Evolutionary conservation across 2,888 invertebrate genomes (phyloP).

Genomic region (Acheta domesticus): DNA sequence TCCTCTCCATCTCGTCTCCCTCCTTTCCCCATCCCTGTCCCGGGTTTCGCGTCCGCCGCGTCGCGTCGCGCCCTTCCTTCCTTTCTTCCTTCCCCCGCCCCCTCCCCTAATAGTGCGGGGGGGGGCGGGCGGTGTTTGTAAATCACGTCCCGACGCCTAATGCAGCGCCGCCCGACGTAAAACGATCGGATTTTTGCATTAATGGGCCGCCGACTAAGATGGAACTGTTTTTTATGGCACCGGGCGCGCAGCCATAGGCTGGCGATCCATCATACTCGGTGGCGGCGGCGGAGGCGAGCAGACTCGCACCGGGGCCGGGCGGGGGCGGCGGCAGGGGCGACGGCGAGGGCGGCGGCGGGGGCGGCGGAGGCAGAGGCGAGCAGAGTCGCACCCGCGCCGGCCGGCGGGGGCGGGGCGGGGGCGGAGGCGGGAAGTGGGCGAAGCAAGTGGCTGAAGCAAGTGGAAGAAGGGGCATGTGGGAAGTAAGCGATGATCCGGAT

Average conservation of each 20-base stretch:
- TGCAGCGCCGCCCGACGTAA: background rate
- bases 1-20: background rate
- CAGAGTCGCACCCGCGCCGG: background rate
- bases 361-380: background rate
- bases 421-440: too few relatives aligned
- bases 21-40: background rate
- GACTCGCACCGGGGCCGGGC: background rate
- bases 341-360: too few relatives aligned
- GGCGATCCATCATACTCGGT: background rate
- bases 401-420: too few relatives aligned
- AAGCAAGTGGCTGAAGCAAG: too few relatives aligned
- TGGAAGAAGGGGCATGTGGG: too few relatives aligned
- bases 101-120: background rate
- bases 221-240: conserved; percentile 1
- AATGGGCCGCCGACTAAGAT: conserved; percentile 18
- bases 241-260: background rate
- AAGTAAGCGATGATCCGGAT: too few relatives aligned
- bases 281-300: background rate
- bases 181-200: conserved; percentile 18
- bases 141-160: background rate
- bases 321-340: too few relatives aligned
- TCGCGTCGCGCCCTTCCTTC: background rate
- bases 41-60: background rate
- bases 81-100: background rate
- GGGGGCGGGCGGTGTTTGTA: background rate